These are phyloP conservation scores for Dendrocincla fuliginosa DNA, from an alignment of 2,797 vertebrate genomes.

Conservation along the genomic window DNA sequence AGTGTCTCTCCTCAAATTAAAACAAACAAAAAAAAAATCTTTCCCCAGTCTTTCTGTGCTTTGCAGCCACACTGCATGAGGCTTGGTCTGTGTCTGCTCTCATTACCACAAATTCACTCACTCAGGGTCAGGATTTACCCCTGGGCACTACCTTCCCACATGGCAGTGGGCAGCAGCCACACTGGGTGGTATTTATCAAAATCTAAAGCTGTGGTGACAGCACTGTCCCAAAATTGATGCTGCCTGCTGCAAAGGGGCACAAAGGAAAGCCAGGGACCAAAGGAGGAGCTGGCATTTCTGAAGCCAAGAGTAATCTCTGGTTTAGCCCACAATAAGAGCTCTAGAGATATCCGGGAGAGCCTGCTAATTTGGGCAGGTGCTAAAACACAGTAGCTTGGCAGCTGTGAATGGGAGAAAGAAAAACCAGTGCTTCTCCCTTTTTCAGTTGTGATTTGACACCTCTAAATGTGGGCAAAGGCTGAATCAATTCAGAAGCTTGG, in stretches of 20 bases:
- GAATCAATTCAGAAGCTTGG: background rate
- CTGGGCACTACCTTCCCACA: background rate
- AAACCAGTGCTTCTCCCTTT: background rate
- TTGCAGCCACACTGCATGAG: background rate
- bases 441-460: background rate
- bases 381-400: slow-evolving; percentile 52
- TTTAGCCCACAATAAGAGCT: background rate
- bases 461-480: background rate
- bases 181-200: background rate
- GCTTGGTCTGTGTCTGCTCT: background rate
- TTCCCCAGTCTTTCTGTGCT: background rate
- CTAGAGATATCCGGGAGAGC: background rate
- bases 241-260: background rate
- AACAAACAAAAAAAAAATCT: background rate
- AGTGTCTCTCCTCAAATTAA: background rate
- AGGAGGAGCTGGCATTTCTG: background rate
- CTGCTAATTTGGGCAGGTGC: slow-evolving; percentile 50
- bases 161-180: background rate
- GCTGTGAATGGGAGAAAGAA: slow-evolving; percentile 12
- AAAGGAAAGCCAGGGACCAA: slow-evolving; percentile 1
- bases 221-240: background rate
- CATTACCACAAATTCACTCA: background rate
- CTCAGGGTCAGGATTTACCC: background rate
- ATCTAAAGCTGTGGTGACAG: background rate
- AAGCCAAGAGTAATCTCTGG: background rate